Evolutionary conservation across 2,888 invertebrate species (phyloP), one percentile per base, ranked within the genome.

Genomic region (Agrochola lychnidis): DNA sequence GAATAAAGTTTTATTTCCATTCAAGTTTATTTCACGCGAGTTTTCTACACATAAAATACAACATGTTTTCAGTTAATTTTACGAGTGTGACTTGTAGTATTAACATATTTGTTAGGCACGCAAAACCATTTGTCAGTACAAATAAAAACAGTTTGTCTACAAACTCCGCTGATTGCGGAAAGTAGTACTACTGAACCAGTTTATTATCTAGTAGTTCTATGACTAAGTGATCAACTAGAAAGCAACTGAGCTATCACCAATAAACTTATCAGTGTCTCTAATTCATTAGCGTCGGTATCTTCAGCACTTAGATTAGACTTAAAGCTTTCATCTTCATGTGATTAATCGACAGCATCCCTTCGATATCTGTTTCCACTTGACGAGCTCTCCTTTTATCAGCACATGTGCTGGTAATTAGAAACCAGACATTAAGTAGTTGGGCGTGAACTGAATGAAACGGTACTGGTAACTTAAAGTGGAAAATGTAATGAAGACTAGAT

Each of bases 341-440:
- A 79, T 85, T 61, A 81, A 78, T 86, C 73, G 76, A 68, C 74
- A 71, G 63, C 57, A 75, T 74, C 40, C 56, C 51, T 69, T 68
- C 53, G 57, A 79, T 83, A 80, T 84, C 77, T 70, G 69, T 66
- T 57, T 69, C 75, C 79, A 84, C 84, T 82, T 81, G 75, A 84
- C 45, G 51, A 78, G 59, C 48, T 61, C 57, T 75, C 64, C 40
- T 63, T 75, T 80, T 78, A 82, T 73, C 80, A 51, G 63, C 70
- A 79, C 78, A 79, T 84, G 68, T 80, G 70, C 53, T 79, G 68
- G 77, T 84, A 87, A 82, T 79, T 78, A 81, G 69, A 73, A 36
- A 25, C 53, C 70, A 72, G 67, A 68, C 69, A 59, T 73, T 59
- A 77, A 79, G 63, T 77, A 77, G 59, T 76, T 78, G 68, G 74